Evolutionary conservation across 2,888 invertebrate species (phyloP).

Genomic region (Abrostola tripartita): DNA sequence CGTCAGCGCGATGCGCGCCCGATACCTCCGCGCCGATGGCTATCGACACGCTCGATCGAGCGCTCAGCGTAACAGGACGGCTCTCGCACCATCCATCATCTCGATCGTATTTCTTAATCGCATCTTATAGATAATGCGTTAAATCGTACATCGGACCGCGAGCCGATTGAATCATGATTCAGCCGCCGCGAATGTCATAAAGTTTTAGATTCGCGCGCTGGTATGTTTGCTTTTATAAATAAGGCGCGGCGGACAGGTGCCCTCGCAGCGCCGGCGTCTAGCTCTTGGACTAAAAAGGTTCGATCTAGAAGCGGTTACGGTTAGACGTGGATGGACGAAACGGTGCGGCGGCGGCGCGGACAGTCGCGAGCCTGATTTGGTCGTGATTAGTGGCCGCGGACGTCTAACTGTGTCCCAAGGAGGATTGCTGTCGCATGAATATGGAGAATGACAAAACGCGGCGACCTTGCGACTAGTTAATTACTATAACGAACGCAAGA

Average conservation of each 20-base stretch:
- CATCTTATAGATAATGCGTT: constrained; percentile 58
- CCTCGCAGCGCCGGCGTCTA: constrained; percentile 70
- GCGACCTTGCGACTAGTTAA: constrained; percentile 71
- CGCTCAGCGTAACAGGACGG: constrained; percentile 52
- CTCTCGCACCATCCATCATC: constrained; percentile 62
- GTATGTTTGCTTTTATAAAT: constrained; percentile 63
- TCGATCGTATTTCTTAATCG: constrained; percentile 62
- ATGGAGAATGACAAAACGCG: constrained; percentile 57
- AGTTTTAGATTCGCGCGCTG: constrained; percentile 57
- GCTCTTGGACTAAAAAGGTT: constrained; percentile 71
- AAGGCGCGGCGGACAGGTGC: constrained; percentile 65
- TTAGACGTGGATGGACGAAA: constrained; percentile 48
- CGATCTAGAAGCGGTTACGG: constrained; percentile 54
- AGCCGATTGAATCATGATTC: constrained; percentile 61
- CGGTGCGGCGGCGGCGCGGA: constrained; percentile 27
- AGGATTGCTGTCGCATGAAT: constrained; percentile 46
- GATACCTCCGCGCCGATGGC: constrained; percentile 64
- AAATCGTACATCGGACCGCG: constrained; percentile 56
- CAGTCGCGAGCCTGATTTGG: constrained; percentile 51
- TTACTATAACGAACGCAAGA: constrained; percentile 64
- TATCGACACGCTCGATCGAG: constrained; percentile 68
- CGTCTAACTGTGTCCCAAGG: constrained; percentile 47
- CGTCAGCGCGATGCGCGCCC: constrained; percentile 51
- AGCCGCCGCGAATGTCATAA: constrained; percentile 60
- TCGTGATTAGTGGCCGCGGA: constrained; percentile 45